Evolutionary conservation across 1,140 invertebrate species (phyloP).

Genomic region (Aradophagus sp.): DNA sequence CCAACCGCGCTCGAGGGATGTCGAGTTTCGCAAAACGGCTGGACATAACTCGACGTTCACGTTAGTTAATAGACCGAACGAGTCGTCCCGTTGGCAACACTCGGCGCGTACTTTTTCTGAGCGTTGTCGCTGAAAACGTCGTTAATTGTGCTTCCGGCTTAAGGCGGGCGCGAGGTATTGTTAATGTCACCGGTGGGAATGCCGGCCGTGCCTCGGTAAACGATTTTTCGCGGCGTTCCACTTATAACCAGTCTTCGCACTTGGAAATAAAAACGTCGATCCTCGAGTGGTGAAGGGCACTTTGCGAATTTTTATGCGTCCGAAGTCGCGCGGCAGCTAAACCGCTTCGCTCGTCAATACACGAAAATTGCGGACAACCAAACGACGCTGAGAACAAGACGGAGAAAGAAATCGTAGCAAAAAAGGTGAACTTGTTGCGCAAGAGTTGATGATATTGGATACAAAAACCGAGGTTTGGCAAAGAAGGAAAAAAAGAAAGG

Average conservation of each 20-base stretch:
- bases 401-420: constrained; percentile 2
- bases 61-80: too few relatives aligned
- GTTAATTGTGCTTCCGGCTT: constrained; percentile 11
- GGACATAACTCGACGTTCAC: too few relatives aligned
- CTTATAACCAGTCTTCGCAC: constrained; percentile 19
- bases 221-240: constrained; percentile 12
- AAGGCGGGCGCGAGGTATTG: constrained; percentile 14
- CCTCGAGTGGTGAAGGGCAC: constrained; percentile 20
- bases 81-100: too few relatives aligned
- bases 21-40: too few relatives aligned
- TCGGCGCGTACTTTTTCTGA: constrained; percentile 7
- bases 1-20: too few relatives aligned
- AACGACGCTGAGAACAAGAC: constrained; percentile 14
- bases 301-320: constrained; percentile 8
- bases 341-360: constrained; percentile 8
- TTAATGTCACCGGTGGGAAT: constrained; percentile 13
- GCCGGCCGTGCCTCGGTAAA: constrained; percentile 5
- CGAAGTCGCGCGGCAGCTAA: constrained; percentile 27
- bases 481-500: too few relatives aligned
- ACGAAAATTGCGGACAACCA: constrained; percentile 18
- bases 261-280: constrained; percentile 23
- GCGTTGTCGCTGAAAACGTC: constrained; percentile 3
- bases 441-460: too few relatives aligned
- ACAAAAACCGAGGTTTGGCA: too few relatives aligned
- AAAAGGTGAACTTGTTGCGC: constrained; percentile 34